Percentiles rank a stretch among this genome's conserved stretches.
phyloP scores from a whole-genome alignment of 1,140 invertebrate genomes.

The Brachionus rotundiformis region DNA sequence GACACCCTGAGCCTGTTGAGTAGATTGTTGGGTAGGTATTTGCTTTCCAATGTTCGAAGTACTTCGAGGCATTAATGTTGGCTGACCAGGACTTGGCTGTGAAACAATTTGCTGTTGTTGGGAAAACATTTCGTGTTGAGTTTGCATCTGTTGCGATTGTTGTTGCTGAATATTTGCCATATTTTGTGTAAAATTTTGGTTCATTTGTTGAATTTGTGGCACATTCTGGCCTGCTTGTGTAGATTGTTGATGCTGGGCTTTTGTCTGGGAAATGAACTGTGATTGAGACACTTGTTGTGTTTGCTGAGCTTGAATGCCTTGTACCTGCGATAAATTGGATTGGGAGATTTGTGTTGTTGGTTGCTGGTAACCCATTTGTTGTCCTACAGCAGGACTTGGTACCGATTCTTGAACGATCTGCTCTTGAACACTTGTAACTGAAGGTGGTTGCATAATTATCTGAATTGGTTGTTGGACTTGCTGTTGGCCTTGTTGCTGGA shows the following conservation, averaged over 20 bases:
- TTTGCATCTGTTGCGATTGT: conserved; percentile 7
- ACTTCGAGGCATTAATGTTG: not conserved
- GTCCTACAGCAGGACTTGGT: not conserved
- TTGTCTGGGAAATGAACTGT: not conserved
- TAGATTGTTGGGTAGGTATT: not conserved
- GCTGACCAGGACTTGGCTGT: conserved; percentile 15
- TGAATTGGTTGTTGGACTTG: not conserved
- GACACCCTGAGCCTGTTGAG: not conserved
- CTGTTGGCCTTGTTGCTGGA: conserved; percentile 24
- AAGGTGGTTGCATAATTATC: not conserved
- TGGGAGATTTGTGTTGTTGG: not conserved
- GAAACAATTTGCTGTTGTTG: conserved; percentile 32
- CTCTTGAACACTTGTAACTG: not conserved
- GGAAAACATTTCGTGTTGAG: conserved; percentile 19
- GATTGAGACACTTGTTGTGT: not conserved
- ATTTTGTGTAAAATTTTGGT: not conserved
- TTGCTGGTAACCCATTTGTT: conserved; percentile 12
- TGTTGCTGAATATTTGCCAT: not conserved
- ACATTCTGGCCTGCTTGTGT: not conserved
- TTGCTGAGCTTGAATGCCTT: not conserved
- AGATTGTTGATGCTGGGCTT: not conserved
- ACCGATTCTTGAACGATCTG: not conserved
- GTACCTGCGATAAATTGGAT: not conserved
- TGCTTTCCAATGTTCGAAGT: conserved; percentile 26
- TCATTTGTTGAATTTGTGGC: conserved; percentile 6